Conservation (phyloP, 2,888 invertebrate genomes). For the Nematopogon swammerdamellus region DNA sequence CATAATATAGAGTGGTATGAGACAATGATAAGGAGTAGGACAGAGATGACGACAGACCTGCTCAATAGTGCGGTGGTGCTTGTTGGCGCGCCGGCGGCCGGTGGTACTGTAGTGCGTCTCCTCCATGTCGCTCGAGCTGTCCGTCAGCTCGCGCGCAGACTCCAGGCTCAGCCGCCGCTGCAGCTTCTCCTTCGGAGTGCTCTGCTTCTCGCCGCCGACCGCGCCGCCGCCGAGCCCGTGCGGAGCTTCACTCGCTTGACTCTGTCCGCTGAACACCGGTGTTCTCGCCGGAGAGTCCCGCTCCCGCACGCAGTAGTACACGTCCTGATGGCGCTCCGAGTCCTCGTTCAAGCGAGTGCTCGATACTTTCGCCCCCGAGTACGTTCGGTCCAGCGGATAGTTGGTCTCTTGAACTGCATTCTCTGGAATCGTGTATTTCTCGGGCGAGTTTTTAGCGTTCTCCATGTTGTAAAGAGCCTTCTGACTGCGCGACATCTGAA, state of each 20-base stretch:
- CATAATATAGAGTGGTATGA: too few relatives aligned
- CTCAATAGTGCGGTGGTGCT: constrained; percentile 61
- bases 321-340: constrained; percentile 37
- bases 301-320: constrained; percentile 29
- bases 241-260: constrained; percentile 38
- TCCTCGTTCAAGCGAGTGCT: constrained; percentile 45
- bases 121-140: constrained; percentile 66
- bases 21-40: too few relatives aligned
- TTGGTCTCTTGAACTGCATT: constrained; percentile 39
- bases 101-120: constrained; percentile 53
- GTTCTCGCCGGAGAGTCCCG: constrained; percentile 33
- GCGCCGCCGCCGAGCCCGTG: constrained; percentile 32
- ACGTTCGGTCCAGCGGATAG: constrained; percentile 45
- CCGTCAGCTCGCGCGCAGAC: constrained; percentile 68
- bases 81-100: constrained; percentile 51
- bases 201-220: constrained; percentile 17
- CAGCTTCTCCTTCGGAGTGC: constrained; percentile 39
- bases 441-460: constrained; percentile 37
- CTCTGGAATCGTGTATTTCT: constrained; percentile 36
- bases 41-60: too few relatives aligned
- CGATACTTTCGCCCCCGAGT: constrained; percentile 45
- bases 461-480: constrained; percentile 49
- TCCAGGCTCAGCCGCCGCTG: constrained; percentile 67
- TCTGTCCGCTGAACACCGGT: constrained; percentile 29
- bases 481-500: constrained; percentile 50